A percentile compares a stretch with the other conserved stretches of the same genome.
Conservation (phyloP, 2,797 vertebrate genomes). For the Halcyon chelicuti region DNA sequence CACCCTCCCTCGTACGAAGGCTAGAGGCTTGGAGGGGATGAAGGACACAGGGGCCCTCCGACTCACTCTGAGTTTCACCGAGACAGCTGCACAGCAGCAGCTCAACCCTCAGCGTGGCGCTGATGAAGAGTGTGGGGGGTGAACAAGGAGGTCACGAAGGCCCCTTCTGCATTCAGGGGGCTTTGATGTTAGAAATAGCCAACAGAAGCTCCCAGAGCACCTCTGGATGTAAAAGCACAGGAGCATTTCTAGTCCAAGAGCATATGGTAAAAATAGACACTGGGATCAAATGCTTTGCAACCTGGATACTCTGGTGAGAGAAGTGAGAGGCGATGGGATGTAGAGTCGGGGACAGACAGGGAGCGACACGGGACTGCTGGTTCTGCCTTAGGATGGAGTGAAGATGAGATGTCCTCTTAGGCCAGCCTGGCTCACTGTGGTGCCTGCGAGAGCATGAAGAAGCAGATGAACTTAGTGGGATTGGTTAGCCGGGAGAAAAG, state of each 20-base stretch:
- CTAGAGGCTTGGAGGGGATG: not conserved
- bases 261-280: accelerated
- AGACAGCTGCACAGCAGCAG: not conserved
- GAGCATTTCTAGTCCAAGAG: not conserved
- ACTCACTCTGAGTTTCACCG: accelerated
- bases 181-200: not conserved
- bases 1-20: accelerated
- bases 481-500: too few relatives aligned
- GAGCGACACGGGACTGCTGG: not conserved
- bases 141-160: not conserved
- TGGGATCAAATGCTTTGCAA: accelerated
- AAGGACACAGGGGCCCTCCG: not conserved
- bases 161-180: not conserved
- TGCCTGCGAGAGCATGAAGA: not conserved
- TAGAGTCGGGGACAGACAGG: not conserved
- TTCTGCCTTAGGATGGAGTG: not conserved
- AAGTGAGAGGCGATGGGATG: accelerated
- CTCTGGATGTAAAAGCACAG: not conserved
- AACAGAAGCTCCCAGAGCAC: not conserved
- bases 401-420: not conserved
- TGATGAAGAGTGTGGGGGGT: not conserved
- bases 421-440: not conserved
- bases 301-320: accelerated
- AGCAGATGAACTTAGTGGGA: not conserved
- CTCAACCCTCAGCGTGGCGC: accelerated